phyloP scores from a whole-genome alignment of 2,113 vertebrate genomes.

The Isichthys henryi region DNA sequence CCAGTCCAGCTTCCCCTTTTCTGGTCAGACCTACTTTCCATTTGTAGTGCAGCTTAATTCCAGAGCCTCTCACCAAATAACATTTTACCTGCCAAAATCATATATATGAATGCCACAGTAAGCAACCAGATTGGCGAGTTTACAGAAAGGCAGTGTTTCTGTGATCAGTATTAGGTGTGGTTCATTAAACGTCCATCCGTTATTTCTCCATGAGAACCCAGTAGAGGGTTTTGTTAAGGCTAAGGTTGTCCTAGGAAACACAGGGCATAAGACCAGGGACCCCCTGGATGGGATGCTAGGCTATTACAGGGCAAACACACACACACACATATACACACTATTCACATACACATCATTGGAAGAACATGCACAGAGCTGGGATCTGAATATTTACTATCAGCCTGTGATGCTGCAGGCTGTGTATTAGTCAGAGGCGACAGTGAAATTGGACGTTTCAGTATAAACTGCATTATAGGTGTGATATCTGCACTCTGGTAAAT shows the following conservation, averaged over 20 bases:
- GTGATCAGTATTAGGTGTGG: not conserved
- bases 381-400: not conserved
- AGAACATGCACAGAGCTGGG: not conserved
- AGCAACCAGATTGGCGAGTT: not conserved
- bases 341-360: not conserved
- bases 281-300: not conserved
- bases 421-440: not conserved
- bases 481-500: not conserved
- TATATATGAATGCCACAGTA: not conserved
- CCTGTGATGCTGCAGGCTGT: not conserved
- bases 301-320: not conserved
- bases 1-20: not conserved
- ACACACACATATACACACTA: not conserved
- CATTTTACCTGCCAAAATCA: no score
- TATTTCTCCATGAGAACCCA: not conserved
- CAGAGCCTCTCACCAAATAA: no score
- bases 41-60: no score
- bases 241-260: not conserved
- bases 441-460: not conserved
- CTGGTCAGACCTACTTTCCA: no score
- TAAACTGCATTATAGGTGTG: not conserved
- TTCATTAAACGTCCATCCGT: not conserved
- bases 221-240: not conserved
- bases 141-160: not conserved
- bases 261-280: not conserved